Evolutionary conservation across 2,888 invertebrate species (phyloP).

Genomic region (Eledona agricola): DNA sequence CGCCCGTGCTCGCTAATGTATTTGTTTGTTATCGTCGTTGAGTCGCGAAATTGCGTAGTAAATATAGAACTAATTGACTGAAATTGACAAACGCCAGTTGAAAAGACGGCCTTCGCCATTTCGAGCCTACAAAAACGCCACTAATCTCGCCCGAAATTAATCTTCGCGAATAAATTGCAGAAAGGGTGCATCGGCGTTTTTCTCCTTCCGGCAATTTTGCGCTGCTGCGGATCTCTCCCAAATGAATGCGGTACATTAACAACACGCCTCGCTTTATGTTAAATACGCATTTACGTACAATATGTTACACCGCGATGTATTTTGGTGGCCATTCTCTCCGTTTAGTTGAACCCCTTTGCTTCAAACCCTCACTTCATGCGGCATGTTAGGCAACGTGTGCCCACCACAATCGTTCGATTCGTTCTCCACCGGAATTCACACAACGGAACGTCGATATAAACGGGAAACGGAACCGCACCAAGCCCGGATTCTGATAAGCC

Average conservation of each 20-base stretch:
- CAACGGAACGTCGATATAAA: constrained; percentile 8
- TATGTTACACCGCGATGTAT: constrained; percentile 38
- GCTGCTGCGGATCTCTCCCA: constrained; percentile 7
- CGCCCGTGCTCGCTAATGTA: constrained; percentile 44
- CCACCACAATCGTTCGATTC: constrained; percentile 32
- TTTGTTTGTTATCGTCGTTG: constrained; percentile 48
- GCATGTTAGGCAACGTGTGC: constrained; percentile 43
- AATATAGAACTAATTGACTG: constrained; percentile 16
- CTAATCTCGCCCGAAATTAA: too few relatives aligned
- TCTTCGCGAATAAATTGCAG: too few relatives aligned
- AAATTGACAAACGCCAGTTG: constrained; percentile 23
- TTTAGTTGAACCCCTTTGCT: constrained; percentile 29
- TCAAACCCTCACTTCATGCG: constrained; percentile 37
- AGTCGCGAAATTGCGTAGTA: constrained; percentile 48
- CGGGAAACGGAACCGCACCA: constrained; percentile 9
- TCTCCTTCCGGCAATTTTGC: constrained; percentile 9
- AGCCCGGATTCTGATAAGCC: too few relatives aligned
- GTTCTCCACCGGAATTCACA: constrained; percentile 18
- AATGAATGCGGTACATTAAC: constrained; percentile 43
- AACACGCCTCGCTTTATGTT: constrained; percentile 36
- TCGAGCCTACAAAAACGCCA: too few relatives aligned
- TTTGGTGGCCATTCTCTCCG: constrained; percentile 25
- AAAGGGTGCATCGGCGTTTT: constrained; percentile 23
- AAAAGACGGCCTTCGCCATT: too few relatives aligned
- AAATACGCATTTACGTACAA: constrained; percentile 38